Percentiles rank a stretch among this genome's conserved stretches.
Evolutionary conservation across 2,888 invertebrate genomes (phyloP).

Genomic region (Lomographa bimaculata): DNA sequence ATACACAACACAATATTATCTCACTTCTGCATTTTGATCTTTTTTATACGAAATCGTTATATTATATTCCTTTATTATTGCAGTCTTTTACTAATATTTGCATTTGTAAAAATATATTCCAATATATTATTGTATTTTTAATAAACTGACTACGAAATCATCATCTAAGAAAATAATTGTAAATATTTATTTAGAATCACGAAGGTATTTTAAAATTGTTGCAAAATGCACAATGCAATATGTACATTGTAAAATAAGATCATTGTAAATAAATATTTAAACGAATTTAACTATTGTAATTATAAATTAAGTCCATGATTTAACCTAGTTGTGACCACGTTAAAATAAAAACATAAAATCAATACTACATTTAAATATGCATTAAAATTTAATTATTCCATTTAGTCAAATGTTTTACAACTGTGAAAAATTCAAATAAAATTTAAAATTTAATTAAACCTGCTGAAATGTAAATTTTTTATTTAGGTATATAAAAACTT

Average conservation of each 20-base stretch:
- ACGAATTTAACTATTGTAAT: conserved; percentile 78
- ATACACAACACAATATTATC: too few species aligned
- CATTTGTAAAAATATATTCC: conserved; percentile 7
- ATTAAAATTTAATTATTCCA: conserved; percentile 4
- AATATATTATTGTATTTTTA: conserved; percentile 2
- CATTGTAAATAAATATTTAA: conserved; percentile 78
- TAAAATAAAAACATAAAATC: conserved; percentile 9
- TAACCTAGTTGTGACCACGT: conserved; percentile 57
- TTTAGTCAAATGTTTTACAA: too few species aligned
- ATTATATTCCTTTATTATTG: neutral
- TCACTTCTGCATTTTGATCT: too few species aligned
- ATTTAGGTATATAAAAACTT: too few species aligned
- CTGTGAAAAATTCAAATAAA: too few species aligned
- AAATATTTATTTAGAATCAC: conserved; percentile 38
- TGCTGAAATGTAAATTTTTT: too few species aligned
- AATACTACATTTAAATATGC: conserved; percentile 33
- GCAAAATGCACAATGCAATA: conserved; percentile 55
- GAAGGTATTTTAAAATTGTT: conserved; percentile 35
- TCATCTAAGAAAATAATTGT: conserved; percentile 33
- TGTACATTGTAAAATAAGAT: conserved; percentile 58
- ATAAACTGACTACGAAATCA: conserved; percentile 4
- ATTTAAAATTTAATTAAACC: too few species aligned
- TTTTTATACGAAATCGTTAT: too few species aligned
- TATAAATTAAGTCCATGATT: conserved; percentile 37
- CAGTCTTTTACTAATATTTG: neutral